Percentiles rank a stretch among this genome's conserved stretches.
These are phyloP conservation scores for Heliconius aoede DNA, from an alignment of 2,888 invertebrate genomes.

Conservation along the genomic window DNA sequence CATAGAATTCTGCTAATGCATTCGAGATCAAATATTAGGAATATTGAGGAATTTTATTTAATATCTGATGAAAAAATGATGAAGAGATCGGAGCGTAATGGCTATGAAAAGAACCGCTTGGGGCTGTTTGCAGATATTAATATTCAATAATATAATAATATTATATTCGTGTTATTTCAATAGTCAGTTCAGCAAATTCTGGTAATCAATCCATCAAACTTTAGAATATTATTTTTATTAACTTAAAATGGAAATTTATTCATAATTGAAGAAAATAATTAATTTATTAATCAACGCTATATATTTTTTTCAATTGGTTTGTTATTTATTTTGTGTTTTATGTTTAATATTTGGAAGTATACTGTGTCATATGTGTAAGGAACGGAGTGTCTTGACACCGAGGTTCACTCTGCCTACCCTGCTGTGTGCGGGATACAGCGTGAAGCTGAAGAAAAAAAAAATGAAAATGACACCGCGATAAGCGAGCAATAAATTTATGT, in stretches of 20 bases:
- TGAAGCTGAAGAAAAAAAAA: too few relatives aligned
- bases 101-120: conserved; percentile 29
- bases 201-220: conserved; percentile 5
- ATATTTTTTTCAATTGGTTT: neutral
- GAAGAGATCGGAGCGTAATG: conserved; percentile 19
- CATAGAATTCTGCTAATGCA: conserved; percentile 68
- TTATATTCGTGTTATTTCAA: conserved; percentile 19
- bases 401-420: too few relatives aligned
- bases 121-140: conserved; percentile 25
- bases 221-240: neutral
- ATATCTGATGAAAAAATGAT: conserved; percentile 30
- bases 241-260: neutral
- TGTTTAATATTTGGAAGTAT: too few relatives aligned
- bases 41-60: conserved; percentile 40
- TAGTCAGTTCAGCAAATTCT: conserved; percentile 22
- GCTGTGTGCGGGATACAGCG: too few relatives aligned
- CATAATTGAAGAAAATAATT: neutral
- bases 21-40: conserved; percentile 52
- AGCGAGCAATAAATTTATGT: too few relatives aligned
- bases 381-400: too few relatives aligned
- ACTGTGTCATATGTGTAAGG: too few relatives aligned
- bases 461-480: too few relatives aligned
- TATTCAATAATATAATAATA: conserved; percentile 31
- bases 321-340: neutral
- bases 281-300: neutral